Base-by-base conservation (phyloP, 2,113 vertebrate genomes). In the Potamarius usumacintae region DNA sequence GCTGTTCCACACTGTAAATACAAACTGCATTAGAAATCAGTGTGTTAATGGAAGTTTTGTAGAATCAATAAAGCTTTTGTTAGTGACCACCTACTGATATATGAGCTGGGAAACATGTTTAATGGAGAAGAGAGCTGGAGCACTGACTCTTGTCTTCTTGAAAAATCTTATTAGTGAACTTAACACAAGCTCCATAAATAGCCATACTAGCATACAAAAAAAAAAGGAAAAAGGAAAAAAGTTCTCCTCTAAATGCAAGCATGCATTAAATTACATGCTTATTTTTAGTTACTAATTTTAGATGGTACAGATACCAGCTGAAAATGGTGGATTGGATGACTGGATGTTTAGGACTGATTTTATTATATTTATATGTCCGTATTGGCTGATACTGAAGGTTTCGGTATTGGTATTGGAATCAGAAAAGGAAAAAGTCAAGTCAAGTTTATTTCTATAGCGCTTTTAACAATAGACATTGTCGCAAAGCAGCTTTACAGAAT, bases 1-100 rank as follows among this genome's bases (percentile, higher is more conserved):
- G 34, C 12, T 81, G 42, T 57, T 82, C 69, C 0, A 5, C 30
- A 34, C 69, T 55, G 53, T 80, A 71, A n/a, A 27, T 74, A 18
- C 55, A 69, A 50, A 63, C 57, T 52, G 25, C 10, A 79, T 60
- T 82, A 82, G 69, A 62, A 57, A 79, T 58, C n/a, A 62, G 58
- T 82, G 9, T 15, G 53, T 42, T 30, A 77, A 62, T 15, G 1
- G 5, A 77, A 77, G 42, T 27, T 17, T 17, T 18, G 8, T 55
- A n/a, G n/a, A 53, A 71, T 72, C 65, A 71, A 34, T 55, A 50
- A 17, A 11, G 22, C 60, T 78, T 76, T 63, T 50, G 22, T 50
- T 50, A 18, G 77, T 4, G 42, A 20, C 5, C 42, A 50, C 20
- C 60, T 85, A 34, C 48, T 27, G 48, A 63, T 52, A 63, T 9